Evolutionary conservation across 2,888 invertebrate species (phyloP), one percentile per base, ranked within the genome.

Genomic region (Epirrita christyi): DNA sequence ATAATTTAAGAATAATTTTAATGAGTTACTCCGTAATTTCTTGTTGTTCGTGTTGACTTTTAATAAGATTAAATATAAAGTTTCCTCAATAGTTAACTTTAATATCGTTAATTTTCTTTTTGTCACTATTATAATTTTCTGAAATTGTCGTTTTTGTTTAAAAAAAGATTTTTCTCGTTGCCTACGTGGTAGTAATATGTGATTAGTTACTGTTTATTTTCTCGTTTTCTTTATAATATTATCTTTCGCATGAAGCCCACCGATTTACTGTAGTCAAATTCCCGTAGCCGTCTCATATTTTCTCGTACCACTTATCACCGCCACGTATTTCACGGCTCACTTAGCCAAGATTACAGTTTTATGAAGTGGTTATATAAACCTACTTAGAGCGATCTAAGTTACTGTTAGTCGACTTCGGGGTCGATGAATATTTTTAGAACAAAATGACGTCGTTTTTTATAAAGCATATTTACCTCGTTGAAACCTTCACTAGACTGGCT

Each of bases 311-410:
- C 54, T 56, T 51, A 52, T 55, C 61, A 48, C 51, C 59, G 45
- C 61, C 40, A 54, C 57, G 51, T 61, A 60, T 63, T 62, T 64
- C 61, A 62, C 60, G 58, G 48, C 64, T 64, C 59, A 64, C 63
- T 66, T 66, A 64, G 60, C 46, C 44, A 61, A 53, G 66, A 66
- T 66, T 60, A 62, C 58, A 58, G 44, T 64, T 66, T 62, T 61
- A 66, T 60, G 60, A 64, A 66, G 60, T 62, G 56, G 54, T 60
- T 60, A 56, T 62, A 59, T 40, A 38, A 50, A 47, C 28, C 54
- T 59, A 60, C 53, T 61, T 57, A 50, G 42, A 55, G 52, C 43
- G 43, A 45, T 43, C 50, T 55, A 40, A 49, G 59, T 55, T 49
- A 59, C 49, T 59, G 54, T 46, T 40, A 55, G 55, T 51, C 47